Percentiles rank a stretch among this genome's conserved stretches.
Evolutionary conservation across 2,113 vertebrate species (phyloP).

Genomic region (Apodemus speciosus): DNA sequence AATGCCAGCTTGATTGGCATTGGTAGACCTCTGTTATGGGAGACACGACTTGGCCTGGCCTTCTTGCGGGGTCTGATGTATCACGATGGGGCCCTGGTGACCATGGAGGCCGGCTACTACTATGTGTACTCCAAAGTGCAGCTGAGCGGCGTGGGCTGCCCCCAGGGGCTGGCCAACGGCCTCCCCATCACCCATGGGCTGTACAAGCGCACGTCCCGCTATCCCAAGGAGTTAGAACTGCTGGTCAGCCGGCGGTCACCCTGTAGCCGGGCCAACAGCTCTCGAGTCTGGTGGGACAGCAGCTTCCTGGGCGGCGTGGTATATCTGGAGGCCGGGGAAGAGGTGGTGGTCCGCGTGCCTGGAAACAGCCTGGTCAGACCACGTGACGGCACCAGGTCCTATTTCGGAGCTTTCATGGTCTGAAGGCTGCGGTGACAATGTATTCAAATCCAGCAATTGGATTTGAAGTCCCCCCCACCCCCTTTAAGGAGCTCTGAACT

Average conservation of each 20-base stretch:
- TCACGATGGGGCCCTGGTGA: slow-evolving; percentile 78
- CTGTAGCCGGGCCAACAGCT: neutral
- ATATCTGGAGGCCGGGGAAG: slow-evolving; percentile 82
- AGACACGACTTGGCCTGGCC: slow-evolving; percentile 63
- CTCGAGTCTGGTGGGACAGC: slow-evolving; percentile 72
- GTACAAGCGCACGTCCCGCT: slow-evolving; percentile 72
- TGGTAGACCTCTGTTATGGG: slow-evolving; percentile 83
- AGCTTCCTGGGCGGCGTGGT: slow-evolving; percentile 89
- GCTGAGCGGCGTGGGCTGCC: slow-evolving; percentile 54
- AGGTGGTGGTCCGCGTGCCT: slow-evolving; percentile 84
- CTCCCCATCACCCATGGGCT: slow-evolving; percentile 80
- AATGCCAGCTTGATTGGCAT: neutral
- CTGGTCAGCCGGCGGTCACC: slow-evolving; percentile 77
- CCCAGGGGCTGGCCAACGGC: neutral
- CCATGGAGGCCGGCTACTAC: slow-evolving; percentile 85
- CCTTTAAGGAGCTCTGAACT: neutral
- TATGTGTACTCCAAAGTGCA: slow-evolving; percentile 90
- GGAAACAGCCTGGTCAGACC: slow-evolving; percentile 66
- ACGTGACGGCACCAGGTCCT: slow-evolving; percentile 75
- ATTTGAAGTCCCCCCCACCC: neutral
- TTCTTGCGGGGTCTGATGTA: slow-evolving; percentile 84
- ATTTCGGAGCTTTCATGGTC: slow-evolving; percentile 91
- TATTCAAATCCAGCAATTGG: neutral
- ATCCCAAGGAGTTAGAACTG: slow-evolving; percentile 74
- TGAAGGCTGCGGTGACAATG: slow-evolving; percentile 35